Evolutionary conservation across 2,113 vertebrate genomes (phyloP).

Genomic region (Peromyscus leucopus): DNA sequence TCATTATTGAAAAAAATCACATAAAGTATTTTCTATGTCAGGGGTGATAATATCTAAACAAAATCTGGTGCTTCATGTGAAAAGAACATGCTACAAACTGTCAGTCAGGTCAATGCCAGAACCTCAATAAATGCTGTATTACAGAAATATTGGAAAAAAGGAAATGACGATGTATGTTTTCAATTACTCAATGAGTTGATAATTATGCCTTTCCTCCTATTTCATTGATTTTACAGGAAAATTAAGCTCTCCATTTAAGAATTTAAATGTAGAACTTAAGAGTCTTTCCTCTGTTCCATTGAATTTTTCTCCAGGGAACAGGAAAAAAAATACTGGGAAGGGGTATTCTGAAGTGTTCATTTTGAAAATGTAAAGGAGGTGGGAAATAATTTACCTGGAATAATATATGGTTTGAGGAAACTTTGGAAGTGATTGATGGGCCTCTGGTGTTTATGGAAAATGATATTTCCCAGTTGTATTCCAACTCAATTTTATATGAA

Average conservation of each 20-base stretch:
- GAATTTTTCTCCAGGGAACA: background rate
- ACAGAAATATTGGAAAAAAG: no score
- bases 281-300: background rate
- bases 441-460: no score
- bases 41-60: background rate
- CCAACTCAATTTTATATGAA: no score
- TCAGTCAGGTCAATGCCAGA: background rate
- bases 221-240: background rate
- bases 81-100: background rate
- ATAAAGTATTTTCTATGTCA: background rate
- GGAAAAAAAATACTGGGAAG: no score
- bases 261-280: background rate
- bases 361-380: no score
- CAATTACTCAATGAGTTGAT: background rate
- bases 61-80: background rate
- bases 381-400: no score
- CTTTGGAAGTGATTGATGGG: no score
- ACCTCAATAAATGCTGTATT: background rate
- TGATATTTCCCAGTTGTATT: no score
- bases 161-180: background rate
- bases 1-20: background rate
- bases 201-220: background rate
- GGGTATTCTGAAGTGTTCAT: no score
- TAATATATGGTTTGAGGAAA: no score
- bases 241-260: background rate